phyloP scores from a whole-genome alignment of 2,797 vertebrate species.

The Geotrypetes seraphini region DNA sequence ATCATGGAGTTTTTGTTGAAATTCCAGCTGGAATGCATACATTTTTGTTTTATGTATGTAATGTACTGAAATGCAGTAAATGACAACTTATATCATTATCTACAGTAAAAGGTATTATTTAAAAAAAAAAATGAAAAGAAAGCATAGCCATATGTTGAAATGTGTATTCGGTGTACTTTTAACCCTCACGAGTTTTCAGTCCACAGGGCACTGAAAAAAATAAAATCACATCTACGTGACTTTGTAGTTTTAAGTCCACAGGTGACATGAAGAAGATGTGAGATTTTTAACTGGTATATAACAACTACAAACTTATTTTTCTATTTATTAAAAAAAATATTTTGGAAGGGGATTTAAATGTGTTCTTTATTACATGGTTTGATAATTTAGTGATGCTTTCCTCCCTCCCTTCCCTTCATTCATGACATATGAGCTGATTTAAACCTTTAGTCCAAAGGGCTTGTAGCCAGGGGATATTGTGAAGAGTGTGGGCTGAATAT shows the following conservation, averaged over 20 bases:
- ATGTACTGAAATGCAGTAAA: slow-evolving; percentile 54
- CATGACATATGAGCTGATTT: slow-evolving; percentile 78
- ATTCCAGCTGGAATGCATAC: slow-evolving; percentile 26
- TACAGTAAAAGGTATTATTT: slow-evolving; percentile 66
- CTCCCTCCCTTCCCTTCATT: slow-evolving; percentile 59
- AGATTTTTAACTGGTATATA: slow-evolving; percentile 48
- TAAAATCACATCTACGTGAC: slow-evolving; percentile 31
- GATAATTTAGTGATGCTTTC: slow-evolving; percentile 74
- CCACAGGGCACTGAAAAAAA: slow-evolving; percentile 27
- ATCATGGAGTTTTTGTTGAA: slow-evolving; percentile 32
- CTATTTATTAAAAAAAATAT: slow-evolving; percentile 59
- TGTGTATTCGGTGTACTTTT: slow-evolving; percentile 55
- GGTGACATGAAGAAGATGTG: slow-evolving; percentile 36
- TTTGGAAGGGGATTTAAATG: slow-evolving; percentile 64
- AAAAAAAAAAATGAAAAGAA: slow-evolving; percentile 58
- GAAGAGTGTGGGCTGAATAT: slow-evolving; percentile 65
- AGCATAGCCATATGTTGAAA: slow-evolving; percentile 63
- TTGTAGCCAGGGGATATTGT: slow-evolving; percentile 76
- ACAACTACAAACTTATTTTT: slow-evolving; percentile 47
- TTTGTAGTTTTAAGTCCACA: slow-evolving; percentile 29
- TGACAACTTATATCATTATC: slow-evolving; percentile 69
- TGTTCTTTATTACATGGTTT: slow-evolving; percentile 90
- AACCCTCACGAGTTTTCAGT: slow-evolving; percentile 33
- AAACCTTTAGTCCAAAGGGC: slow-evolving; percentile 67
- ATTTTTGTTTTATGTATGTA: slow-evolving; percentile 48